phyloP scores from a whole-genome alignment of 2,888 invertebrate species.

The Sinopyrophorus schimmeli region DNA sequence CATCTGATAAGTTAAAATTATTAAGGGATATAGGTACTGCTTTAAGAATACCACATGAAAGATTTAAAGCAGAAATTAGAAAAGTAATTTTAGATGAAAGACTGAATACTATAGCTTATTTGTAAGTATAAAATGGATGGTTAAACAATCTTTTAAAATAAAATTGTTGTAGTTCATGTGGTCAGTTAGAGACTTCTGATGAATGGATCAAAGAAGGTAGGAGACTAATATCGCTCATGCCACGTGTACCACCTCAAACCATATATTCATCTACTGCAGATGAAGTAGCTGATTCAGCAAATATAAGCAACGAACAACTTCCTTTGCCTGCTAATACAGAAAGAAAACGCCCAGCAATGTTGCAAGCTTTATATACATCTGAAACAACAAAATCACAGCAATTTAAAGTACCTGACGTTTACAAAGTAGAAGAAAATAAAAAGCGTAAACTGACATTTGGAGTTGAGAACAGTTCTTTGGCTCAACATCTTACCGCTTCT shows the following conservation, averaged over 20 bases:
- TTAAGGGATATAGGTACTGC: constrained; percentile 80
- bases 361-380: constrained; percentile 35
- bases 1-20: constrained; percentile 80
- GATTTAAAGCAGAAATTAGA: constrained; percentile 90
- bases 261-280: constrained; percentile 83
- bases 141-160: constrained; percentile 3
- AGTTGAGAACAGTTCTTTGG: constrained; percentile 48
- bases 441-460: constrained; percentile 47
- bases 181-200: constrained; percentile 66
- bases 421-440: constrained; percentile 47
- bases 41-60: constrained; percentile 85
- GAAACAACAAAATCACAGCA: constrained; percentile 42
- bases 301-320: constrained; percentile 65
- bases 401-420: constrained; percentile 49
- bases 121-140: constrained; percentile 69
- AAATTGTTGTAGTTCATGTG: constrained; percentile 60
- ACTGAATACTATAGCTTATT: constrained; percentile 84
- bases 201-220: constrained; percentile 89
- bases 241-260: constrained; percentile 82
- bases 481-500: constrained; percentile 51
- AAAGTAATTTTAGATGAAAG: constrained; percentile 91
- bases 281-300: constrained; percentile 69
- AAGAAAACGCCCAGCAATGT: constrained; percentile 45
- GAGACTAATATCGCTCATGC: constrained; percentile 78
- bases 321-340: constrained; percentile 58